Base-by-base conservation (phyloP, 2,888 invertebrate species). In the Mycalesis mineus region DNA sequence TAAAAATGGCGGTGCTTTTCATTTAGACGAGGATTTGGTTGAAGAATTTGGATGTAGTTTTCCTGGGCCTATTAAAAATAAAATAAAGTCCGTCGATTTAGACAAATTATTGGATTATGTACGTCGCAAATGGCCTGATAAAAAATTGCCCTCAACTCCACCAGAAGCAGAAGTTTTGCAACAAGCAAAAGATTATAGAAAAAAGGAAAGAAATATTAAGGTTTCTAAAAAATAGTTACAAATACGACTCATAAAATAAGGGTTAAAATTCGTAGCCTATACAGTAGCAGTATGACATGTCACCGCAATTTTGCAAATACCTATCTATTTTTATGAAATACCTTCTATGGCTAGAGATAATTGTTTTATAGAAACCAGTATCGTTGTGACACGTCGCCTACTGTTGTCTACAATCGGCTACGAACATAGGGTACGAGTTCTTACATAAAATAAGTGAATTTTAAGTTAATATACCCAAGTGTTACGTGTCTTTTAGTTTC, bases 41-140 rank as follows among this genome's bases (percentile, higher is more conserved):
- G 70, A 72, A 0, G 71, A 72, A 51, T 33, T 78, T 2, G 60
- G 57, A 0, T 63, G 60, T 49, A 58, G 60, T 36, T 78, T 80
- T 57, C 65, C 71, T 11, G 77, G 78, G 5, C 71, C 75, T 2
- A 63, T 48, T 36, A 59, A 55, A 3, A 68, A 69, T 7, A 77
- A 73, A 31, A 56, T 57, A 0, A 72, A 64, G 5, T 68, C 68
- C 0, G 61, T 80, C 1, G 63, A 77, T 52, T 59, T 81, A 37
- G 54, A 37, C 33, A 65, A 61, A 3, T 45, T 82, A 11, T 70
- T 68, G 1, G 81, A 82, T 1, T 82, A 75, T 41, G 60, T 79
- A 11, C 67, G 68, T 9, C 71, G 80, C 6, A 69, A 76, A 39
- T 82, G 80, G 77, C 82, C 82, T 0, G 74, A 80, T 0, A 70